phyloP scores from a whole-genome alignment of 1,140 invertebrate genomes.

The Harpegnathos saltator region DNA sequence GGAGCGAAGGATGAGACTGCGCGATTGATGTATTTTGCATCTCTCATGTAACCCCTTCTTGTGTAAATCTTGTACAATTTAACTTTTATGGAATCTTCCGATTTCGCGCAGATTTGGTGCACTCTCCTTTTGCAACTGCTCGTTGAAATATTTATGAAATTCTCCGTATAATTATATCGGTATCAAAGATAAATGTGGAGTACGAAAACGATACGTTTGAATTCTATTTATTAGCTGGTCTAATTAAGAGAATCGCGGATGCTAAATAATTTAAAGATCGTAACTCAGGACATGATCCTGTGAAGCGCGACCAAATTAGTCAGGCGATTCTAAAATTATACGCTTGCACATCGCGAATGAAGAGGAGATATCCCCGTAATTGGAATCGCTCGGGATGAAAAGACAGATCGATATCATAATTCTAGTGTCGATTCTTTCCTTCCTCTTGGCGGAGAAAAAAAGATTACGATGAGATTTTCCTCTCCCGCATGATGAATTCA shows the following conservation, averaged over 20 bases:
- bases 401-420: slow-evolving; percentile 9
- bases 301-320: background rate
- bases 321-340: background rate
- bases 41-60: background rate
- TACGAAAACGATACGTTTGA: too few relatives aligned
- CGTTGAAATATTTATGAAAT: background rate
- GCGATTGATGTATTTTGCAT: slow-evolving; percentile 3
- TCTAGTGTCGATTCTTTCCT: background rate
- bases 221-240: background rate
- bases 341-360: background rate
- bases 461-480: slow-evolving; percentile 20
- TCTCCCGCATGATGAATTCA: slow-evolving; percentile 44
- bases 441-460: background rate
- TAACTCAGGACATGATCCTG: background rate
- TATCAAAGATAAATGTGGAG: background rate
- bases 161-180: too few relatives aligned
- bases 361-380: slow-evolving; percentile 15
- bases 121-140: background rate
- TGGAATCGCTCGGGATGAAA: background rate
- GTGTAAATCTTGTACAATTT: background rate
- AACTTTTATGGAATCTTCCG: background rate
- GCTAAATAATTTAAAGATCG: slow-evolving; percentile 18
- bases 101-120: background rate
- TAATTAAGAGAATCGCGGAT: background rate
- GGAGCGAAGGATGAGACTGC: background rate